Evolutionary conservation across 1,140 invertebrate genomes (phyloP).

Genomic region (Chelonus insularis): DNA sequence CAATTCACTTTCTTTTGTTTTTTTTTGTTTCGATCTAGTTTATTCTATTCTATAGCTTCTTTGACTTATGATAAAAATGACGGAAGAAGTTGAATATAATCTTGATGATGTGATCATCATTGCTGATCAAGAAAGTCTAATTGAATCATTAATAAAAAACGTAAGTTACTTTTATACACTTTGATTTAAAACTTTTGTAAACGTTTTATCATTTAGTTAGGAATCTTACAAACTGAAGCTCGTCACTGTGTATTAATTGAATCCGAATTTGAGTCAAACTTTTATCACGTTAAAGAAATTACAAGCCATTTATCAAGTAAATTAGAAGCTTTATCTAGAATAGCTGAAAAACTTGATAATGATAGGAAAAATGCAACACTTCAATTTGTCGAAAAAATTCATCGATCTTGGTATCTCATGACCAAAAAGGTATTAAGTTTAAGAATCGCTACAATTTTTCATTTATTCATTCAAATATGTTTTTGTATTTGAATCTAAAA

Average conservation of each 20-base stretch:
- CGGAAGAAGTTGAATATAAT: slow-evolving; percentile 8
- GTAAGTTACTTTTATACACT: slow-evolving; percentile 17
- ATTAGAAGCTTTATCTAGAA: slow-evolving; percentile 35
- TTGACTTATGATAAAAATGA: slow-evolving; percentile 19
- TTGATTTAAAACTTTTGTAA: background rate
- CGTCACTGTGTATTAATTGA: slow-evolving; percentile 27
- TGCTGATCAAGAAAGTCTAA: slow-evolving; percentile 20
- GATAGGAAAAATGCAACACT: slow-evolving; percentile 30
- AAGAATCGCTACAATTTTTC: background rate
- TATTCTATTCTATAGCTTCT: background rate
- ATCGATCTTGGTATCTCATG: slow-evolving; percentile 32
- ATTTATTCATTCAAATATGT: too few species aligned
- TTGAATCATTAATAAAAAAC: slow-evolving; percentile 22
- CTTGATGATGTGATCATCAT: slow-evolving; percentile 19
- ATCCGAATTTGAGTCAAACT: slow-evolving; percentile 37
- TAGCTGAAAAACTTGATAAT: slow-evolving; percentile 26
- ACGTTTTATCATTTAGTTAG: slow-evolving; percentile 28
- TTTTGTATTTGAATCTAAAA: too few species aligned
- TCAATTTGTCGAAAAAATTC: slow-evolving; percentile 36
- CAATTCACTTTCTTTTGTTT: slow-evolving; percentile 4
- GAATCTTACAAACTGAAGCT: slow-evolving; percentile 35
- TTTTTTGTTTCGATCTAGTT: background rate
- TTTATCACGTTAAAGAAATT: slow-evolving; percentile 32
- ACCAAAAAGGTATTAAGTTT: slow-evolving; percentile 36
- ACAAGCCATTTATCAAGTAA: slow-evolving; percentile 34